Conservation (phyloP, 1,140 invertebrate species). For the Parasteatoda tepidariorum region DNA sequence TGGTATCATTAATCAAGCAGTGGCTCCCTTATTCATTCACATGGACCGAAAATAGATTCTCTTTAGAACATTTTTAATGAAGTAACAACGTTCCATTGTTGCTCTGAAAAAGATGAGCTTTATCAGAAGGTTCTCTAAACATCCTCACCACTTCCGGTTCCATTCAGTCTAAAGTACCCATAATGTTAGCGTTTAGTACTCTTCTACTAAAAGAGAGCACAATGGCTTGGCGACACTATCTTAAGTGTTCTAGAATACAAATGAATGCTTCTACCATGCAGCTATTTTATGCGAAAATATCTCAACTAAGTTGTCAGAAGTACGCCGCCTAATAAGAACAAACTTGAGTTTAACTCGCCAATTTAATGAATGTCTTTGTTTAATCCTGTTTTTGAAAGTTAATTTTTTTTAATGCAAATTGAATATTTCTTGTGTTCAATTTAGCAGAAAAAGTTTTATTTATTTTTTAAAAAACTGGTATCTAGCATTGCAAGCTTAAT, state of each 20-base stretch:
- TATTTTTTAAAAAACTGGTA: too few species aligned
- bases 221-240: slow-evolving; percentile 47
- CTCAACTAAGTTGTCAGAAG: slow-evolving; percentile 2
- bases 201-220: slow-evolving; percentile 15
- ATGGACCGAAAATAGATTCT: too few species aligned
- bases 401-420: background rate
- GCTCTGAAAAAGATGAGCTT: background rate
- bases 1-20: too few species aligned
- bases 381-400: background rate
- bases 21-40: too few species aligned
- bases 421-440: background rate
- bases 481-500: too few species aligned
- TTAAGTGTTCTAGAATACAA: slow-evolving; percentile 42
- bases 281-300: background rate
- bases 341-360: background rate
- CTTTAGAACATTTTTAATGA: too few species aligned
- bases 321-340: slow-evolving; percentile 3
- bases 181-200: slow-evolving; percentile 37
- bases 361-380: slow-evolving; percentile 16
- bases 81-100: background rate
- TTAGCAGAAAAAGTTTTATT: background rate
- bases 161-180: slow-evolving; percentile 37
- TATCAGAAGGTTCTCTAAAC: slow-evolving; percentile 15
- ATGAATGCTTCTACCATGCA: background rate
- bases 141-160: slow-evolving; percentile 18